These are phyloP conservation scores for Phenganax stokvisi DNA, from an alignment of 92 coral and sea anemone species.

Conservation along the genomic window DNA sequence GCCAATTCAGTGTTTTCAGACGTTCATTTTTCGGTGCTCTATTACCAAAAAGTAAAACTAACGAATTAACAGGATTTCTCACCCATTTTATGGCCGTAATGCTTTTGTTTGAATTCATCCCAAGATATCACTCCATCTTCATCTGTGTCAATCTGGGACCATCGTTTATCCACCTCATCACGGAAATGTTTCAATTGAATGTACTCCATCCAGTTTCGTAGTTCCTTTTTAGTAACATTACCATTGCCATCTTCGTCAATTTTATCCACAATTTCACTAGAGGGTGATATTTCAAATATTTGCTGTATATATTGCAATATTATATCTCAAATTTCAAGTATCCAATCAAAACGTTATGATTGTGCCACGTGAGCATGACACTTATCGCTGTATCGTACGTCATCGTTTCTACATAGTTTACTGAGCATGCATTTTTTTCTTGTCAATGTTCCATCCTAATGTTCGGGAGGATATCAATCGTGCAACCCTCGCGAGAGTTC, in stretches of 20 bases:
- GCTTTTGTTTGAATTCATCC: conserved; percentile 50
- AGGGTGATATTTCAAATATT: background rate
- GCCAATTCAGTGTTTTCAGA: too few relatives aligned
- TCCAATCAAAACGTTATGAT: too few relatives aligned
- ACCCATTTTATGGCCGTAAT: conserved; percentile 43
- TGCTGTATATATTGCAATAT: too few relatives aligned
- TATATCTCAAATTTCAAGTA: too few relatives aligned
- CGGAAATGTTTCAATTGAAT: conserved; percentile 49
- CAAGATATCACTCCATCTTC: conserved; percentile 54
- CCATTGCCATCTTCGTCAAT: conserved; percentile 88
- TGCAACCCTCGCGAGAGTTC: too few relatives aligned
- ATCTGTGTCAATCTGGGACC: conserved; percentile 49
- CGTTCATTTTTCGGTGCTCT: too few relatives aligned
- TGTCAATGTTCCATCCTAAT: too few relatives aligned
- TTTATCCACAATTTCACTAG: conserved; percentile 74
- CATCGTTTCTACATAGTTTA: too few relatives aligned
- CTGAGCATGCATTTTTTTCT: too few relatives aligned
- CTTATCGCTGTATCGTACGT: too few relatives aligned
- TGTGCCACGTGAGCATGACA: too few relatives aligned
- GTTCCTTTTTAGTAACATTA: conserved; percentile 53
- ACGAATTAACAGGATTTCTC: background rate
- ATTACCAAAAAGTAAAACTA: background rate
- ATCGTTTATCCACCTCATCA: conserved; percentile 56
- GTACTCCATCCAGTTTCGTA: conserved; percentile 63
- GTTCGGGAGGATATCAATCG: too few relatives aligned